Evolutionary conservation across 2,113 vertebrate species (phyloP).

Genomic region (Dolichotis patagonum): DNA sequence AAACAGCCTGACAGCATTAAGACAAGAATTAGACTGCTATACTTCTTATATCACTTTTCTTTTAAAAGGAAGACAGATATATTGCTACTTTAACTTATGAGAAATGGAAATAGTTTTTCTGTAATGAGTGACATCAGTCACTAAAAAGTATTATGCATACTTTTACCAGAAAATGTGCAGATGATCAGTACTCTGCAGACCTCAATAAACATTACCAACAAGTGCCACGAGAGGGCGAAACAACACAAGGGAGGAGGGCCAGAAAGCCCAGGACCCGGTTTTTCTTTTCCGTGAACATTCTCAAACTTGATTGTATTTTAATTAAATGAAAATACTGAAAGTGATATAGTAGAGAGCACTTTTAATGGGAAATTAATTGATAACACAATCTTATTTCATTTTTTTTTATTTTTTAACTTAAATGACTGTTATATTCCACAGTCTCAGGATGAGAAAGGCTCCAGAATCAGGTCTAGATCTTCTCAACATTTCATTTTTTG

Average conservation of each 20-base stretch:
- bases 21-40: not conserved
- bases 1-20: fast-evolving
- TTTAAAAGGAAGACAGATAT: not conserved
- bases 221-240: conserved; percentile 75
- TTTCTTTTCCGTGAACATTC: not conserved
- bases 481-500: conserved; percentile 21
- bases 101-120: not conserved
- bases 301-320: not conserved
- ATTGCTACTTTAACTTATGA: not conserved
- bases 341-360: not conserved
- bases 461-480: not conserved
- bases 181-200: fast-evolving
- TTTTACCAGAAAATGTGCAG: not conserved
- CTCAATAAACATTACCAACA: conserved; percentile 16
- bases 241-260: not conserved
- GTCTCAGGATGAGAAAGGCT: conserved; percentile 1
- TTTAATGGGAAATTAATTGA: conserved; percentile 77
- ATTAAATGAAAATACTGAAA: not conserved
- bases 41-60: not conserved
- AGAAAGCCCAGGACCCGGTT: not conserved
- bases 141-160: not conserved
- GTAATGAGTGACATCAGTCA: not conserved
- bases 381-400: conserved; percentile 76
- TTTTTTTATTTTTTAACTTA: conserved; percentile 64
- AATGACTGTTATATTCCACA: conserved; percentile 67